phyloP scores from a whole-genome alignment of 2,113 vertebrate genomes.

The Paracanthobrama guichenoti region DNA sequence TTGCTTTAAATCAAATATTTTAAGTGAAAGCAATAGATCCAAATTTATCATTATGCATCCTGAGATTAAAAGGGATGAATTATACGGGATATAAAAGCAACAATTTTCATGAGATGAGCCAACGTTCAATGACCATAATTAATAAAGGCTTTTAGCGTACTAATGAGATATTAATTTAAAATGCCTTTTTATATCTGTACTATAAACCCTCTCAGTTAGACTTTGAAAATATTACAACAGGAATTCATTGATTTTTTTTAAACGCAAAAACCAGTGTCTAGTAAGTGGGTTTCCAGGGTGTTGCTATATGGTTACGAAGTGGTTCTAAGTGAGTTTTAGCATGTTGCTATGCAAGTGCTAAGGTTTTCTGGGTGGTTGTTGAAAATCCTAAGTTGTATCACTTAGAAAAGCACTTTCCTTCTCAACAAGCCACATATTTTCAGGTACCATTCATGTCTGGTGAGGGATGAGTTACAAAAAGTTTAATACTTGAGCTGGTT shows the following conservation, averaged over 20 bases:
- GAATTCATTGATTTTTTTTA: slow-evolving; percentile 8
- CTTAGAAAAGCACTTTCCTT: background rate
- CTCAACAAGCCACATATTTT: background rate
- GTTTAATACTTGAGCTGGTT: background rate
- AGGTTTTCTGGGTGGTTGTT: background rate
- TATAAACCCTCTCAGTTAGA: background rate
- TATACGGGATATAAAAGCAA: background rate
- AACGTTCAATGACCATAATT: background rate
- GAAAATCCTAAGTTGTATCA: background rate
- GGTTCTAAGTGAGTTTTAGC: background rate
- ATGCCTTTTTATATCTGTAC: slow-evolving; percentile 11
- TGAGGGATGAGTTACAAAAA: background rate
- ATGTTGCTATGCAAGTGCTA: background rate
- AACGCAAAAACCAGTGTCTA: background rate
- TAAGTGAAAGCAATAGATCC: slow-evolving; percentile 17
- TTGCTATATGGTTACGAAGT: background rate
- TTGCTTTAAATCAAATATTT: slow-evolving; percentile 8
- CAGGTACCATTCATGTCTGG: background rate
- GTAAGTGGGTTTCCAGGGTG: background rate
- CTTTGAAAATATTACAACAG: background rate
- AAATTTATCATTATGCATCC: background rate
- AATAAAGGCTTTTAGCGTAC: background rate
- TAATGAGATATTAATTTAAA: slow-evolving; percentile 8
- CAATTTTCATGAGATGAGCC: background rate
- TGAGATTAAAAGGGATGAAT: background rate